Evolutionary conservation across 2,797 vertebrate species (phyloP).

Genomic region (Takifugu ocellatus): DNA sequence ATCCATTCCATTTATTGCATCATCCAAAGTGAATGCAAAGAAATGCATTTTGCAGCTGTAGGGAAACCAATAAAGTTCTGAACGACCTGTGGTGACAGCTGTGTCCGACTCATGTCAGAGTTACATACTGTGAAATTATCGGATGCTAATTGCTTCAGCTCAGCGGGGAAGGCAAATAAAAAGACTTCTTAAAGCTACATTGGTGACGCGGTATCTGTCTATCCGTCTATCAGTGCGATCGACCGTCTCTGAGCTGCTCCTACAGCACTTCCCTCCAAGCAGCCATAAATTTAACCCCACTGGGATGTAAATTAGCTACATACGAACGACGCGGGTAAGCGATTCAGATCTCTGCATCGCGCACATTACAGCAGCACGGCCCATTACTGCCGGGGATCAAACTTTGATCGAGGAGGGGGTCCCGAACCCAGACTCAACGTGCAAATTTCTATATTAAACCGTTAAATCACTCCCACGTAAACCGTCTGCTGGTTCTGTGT

Average conservation of each 20-base stretch:
- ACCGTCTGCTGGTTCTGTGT: constrained; percentile 16
- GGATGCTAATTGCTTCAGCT: constrained; percentile 52
- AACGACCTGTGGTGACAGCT: constrained; percentile 46
- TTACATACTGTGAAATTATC: constrained; percentile 39
- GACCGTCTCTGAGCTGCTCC: constrained; percentile 21
- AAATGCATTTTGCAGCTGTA: background rate
- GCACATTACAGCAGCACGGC: constrained; percentile 53
- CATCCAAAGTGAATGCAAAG: too few species aligned
- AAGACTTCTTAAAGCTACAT: constrained; percentile 47
- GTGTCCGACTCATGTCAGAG: constrained; percentile 23
- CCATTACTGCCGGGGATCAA: constrained; percentile 50
- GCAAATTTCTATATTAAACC: constrained; percentile 41
- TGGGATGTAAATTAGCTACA: constrained; percentile 61
- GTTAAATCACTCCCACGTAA: constrained; percentile 42
- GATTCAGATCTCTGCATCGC: constrained; percentile 41
- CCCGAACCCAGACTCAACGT: constrained; percentile 25
- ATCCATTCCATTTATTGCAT: too few species aligned
- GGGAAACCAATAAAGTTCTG: constrained; percentile 47
- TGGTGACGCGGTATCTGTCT: constrained; percentile 8
- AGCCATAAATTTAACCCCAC: constrained; percentile 46
- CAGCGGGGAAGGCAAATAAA: constrained; percentile 52
- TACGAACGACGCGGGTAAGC: constrained; percentile 56
- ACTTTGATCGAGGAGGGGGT: constrained; percentile 40
- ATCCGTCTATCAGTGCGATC: constrained; percentile 24
- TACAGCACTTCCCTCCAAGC: constrained; percentile 36